Percentiles rank a stretch among this genome's conserved stretches.
Conservation (phyloP, 2,888 invertebrate species). For the Sisyra nigra region DNA sequence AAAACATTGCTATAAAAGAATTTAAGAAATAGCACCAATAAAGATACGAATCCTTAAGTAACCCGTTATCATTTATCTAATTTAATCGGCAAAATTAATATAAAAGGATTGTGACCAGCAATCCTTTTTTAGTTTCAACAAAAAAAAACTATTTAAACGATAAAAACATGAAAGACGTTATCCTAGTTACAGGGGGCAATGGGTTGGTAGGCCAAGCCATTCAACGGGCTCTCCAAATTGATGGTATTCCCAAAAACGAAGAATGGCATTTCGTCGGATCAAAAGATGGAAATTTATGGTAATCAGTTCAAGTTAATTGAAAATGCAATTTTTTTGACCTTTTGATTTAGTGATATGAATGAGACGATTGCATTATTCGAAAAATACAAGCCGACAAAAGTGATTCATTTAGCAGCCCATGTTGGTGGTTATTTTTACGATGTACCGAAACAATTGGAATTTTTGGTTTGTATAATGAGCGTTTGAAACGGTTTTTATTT, state of each 20-base stretch:
- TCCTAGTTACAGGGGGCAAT: constrained; percentile 93
- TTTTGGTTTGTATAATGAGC: constrained; percentile 52
- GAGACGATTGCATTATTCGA: constrained; percentile 67
- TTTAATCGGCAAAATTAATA: no score
- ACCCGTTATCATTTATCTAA: no score
- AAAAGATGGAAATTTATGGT: constrained; percentile 88
- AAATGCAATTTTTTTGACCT: no score
- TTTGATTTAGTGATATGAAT: constrained; percentile 51
- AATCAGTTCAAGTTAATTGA: constrained; percentile 10
- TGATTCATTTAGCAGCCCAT: constrained; percentile 95
- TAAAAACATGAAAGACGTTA: no score
- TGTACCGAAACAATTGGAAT: constrained; percentile 89
- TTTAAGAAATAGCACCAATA: no score
- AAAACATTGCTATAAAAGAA: no score
- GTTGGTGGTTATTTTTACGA: constrained; percentile 96
- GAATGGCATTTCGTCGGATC: constrained; percentile 84
- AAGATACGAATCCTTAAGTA: no score
- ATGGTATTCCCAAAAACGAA: constrained; percentile 40
- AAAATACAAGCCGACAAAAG: constrained; percentile 76
- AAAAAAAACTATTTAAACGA: no score
- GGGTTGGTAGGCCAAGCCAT: constrained; percentile 91
- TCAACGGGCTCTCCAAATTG: constrained; percentile 44
- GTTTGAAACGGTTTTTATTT: background rate
- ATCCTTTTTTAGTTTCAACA: no score
- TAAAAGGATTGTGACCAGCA: no score